Base-by-base conservation (phyloP, 2,888 invertebrate genomes). In the Agrochola circellaris region DNA sequence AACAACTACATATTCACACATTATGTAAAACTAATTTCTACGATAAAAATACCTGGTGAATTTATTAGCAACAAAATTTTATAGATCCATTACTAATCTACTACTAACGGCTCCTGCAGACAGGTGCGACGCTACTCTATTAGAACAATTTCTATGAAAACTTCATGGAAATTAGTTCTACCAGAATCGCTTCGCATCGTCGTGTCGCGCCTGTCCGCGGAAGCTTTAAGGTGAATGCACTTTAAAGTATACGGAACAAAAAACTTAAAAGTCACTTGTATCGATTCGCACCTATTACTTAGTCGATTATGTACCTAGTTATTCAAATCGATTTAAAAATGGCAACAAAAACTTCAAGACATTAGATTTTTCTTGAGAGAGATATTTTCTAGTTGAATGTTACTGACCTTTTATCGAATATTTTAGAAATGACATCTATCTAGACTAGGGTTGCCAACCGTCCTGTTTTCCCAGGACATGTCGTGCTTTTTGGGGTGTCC, bases 321-420 rank as follows among this genome's bases (percentile, higher is more conserved):
- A 72, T 65, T 26, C 72, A 72, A 82, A 85, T 85, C 69, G 83
- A 82, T 82, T 78, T 72, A n/a, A 67, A 60, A 56, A 62, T 82
- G 11, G 20, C 62, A 48, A 42, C 60, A 73, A 69, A 85, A 83
- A 82, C 38, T 51, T 54, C 26, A 17, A 62, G 71, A 15, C 13
- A 45, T 45, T 15, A 13, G 13, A 45, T 45, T 45, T 45, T 13
- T 15, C 45, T 5, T n/a, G n/a, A n/a, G n/a, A n/a, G n/a, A 15
- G 13, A 45, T 45, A 15, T 45, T 15, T 45, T 45, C 45, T 45
- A 45, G 15, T 45, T 45, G 13, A 45, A 45, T 45, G 45, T 45
- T 15, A 45, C 5, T 45, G 45, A 45, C 45, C 45, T 45, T 45
- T 45, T 45, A 45, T 5, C 45, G 45, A 45, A 45, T 42, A 42